A percentile compares a stretch with the other conserved stretches of the same genome.
Evolutionary conservation across 2,888 invertebrate genomes (phyloP).

Genomic region (Caenorhabditis sp.): DNA sequence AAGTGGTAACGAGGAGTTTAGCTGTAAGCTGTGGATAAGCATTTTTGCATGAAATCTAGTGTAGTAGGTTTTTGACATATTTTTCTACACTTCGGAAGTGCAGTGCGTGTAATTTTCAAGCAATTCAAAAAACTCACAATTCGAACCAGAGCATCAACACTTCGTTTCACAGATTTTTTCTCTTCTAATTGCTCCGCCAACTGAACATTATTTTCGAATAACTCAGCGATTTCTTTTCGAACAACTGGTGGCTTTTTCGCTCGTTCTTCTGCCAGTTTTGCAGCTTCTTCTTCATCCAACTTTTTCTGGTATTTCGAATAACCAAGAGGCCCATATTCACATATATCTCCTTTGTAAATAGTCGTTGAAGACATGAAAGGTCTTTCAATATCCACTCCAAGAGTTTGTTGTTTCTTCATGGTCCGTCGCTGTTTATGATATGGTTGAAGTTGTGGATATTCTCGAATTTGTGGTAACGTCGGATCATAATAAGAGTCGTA

Average conservation of each 20-base stretch:
- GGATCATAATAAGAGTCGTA: constrained; percentile 29
- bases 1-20: too few species aligned
- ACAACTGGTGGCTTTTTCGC: background rate
- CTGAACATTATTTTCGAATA: background rate
- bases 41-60: too few species aligned
- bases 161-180: background rate
- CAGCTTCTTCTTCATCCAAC: background rate
- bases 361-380: background rate
- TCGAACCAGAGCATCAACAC: background rate
- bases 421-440: background rate
- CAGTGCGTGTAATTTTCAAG: too few species aligned
- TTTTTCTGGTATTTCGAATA: background rate
- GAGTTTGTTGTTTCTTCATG: background rate
- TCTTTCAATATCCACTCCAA: background rate
- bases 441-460: background rate
- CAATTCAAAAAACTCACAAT: constrained; percentile 7
- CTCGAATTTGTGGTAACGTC: background rate
- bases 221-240: background rate
- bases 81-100: too few species aligned
- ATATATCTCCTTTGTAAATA: background rate
- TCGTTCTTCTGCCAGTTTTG: background rate
- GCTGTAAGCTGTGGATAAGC: too few species aligned
- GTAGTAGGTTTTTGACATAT: too few species aligned
- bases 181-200: constrained; percentile 1
- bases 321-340: background rate